These are phyloP conservation scores for Corvus cornix DNA, from an alignment of 2,113 vertebrate species.

Conservation along the genomic window DNA sequence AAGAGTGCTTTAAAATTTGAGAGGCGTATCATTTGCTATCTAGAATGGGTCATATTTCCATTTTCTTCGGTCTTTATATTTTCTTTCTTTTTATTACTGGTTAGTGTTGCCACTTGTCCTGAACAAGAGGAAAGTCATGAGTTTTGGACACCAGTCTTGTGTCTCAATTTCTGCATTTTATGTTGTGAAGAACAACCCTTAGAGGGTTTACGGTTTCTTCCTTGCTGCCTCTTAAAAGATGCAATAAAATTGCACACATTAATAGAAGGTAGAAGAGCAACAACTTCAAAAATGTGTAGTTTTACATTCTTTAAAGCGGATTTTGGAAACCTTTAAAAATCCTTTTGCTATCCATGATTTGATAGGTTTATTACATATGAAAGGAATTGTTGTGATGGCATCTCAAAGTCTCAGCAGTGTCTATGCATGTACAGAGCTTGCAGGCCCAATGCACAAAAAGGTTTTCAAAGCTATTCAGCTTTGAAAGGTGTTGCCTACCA, in stretches of 20 bases:
- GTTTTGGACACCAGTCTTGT: neutral
- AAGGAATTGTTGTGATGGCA: neutral
- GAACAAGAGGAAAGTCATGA: neutral
- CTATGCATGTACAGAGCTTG: neutral
- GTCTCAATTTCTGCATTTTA: neutral
- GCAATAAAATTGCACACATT: neutral
- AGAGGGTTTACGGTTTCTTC: neutral
- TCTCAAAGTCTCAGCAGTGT: neutral
- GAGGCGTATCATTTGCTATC: conserved; percentile 22
- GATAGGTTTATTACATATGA: neutral
- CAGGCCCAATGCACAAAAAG: neutral
- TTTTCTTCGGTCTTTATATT: neutral
- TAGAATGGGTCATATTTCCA: neutral
- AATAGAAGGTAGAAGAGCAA: neutral
- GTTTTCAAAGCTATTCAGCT: neutral
- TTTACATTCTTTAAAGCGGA: neutral
- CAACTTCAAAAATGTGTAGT: neutral
- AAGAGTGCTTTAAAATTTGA: conserved; percentile 53
- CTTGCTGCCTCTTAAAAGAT: neutral
- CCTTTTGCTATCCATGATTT: neutral
- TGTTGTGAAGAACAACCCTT: neutral
- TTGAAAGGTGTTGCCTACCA: neutral
- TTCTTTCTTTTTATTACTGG: neutral
- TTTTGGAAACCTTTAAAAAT: neutral
- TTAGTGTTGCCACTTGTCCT: neutral